These are phyloP conservation scores for Drosophila albomicans DNA, from an alignment of 1,140 invertebrate species.

Conservation along the genomic window DNA sequence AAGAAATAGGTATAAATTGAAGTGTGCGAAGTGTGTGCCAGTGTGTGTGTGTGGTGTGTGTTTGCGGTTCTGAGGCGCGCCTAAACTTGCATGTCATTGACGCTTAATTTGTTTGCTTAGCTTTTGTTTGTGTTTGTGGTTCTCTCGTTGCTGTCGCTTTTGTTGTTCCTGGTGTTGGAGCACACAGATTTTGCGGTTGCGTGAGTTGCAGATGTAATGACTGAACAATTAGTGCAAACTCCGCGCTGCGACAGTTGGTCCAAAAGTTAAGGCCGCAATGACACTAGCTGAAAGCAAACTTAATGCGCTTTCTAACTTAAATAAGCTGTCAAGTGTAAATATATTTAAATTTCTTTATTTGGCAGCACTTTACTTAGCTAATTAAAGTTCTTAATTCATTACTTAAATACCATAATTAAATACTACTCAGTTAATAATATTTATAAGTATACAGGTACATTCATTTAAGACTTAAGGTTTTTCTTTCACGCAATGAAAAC, in stretches of 20 bases:
- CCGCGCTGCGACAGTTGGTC: slow-evolving; percentile 17
- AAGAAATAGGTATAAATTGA: slow-evolving; percentile 2
- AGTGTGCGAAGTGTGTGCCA: slow-evolving; percentile 3
- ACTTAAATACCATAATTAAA: no score
- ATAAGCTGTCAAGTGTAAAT: no score
- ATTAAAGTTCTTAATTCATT: no score
- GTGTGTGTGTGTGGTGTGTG: slow-evolving; percentile 40
- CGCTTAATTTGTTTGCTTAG: slow-evolving; percentile 78
- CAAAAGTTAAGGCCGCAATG: slow-evolving; percentile 6
- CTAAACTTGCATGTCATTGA: slow-evolving; percentile 80
- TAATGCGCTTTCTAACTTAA: no score
- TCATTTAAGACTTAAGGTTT: background rate
- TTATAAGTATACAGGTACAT: no score
- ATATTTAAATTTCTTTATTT: no score
- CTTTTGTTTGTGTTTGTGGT: slow-evolving; percentile 61
- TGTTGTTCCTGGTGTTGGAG: slow-evolving; percentile 12
- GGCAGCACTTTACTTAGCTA: no score
- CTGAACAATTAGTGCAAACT: slow-evolving; percentile 45
- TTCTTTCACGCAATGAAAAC: background rate
- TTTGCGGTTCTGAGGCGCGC: slow-evolving; percentile 39
- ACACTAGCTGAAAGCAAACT: background rate
- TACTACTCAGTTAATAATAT: no score
- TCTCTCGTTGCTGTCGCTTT: slow-evolving; percentile 19
- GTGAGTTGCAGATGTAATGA: slow-evolving; percentile 49
- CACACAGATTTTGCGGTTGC: slow-evolving; percentile 74